Base-by-base conservation (phyloP, 2,888 invertebrate species). In the Heliconius aoede region DNA sequence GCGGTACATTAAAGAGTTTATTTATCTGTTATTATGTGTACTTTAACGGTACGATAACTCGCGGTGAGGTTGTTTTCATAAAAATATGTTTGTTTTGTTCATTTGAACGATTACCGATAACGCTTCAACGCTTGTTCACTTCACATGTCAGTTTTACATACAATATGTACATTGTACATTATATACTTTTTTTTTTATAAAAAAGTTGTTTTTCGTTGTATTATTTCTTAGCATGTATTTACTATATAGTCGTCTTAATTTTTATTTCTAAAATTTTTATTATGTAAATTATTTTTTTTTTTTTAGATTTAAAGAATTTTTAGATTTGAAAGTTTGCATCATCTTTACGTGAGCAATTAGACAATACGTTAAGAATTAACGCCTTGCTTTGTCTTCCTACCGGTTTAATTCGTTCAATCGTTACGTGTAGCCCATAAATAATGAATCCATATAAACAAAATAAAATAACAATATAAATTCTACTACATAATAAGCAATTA, bases 91-190 rank as follows among this genome's bases (percentile, higher is more conserved):
- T 73, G 40, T 62, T 62, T 73, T 73, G 40, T 46, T 11, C 24
- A 73, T 73, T 73, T 62, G 72, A 73, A 51, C 72, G 72, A 72
- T 73, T 30, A 61, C 62, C 72, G 72, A 61, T 69, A 69, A 69
- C 55, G 55, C 11, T n/a, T 69, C 69, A 55, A 18, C 30, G 51
- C 51, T 51, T 69, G 69, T 30, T 69, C 55, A 32, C 51, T 30
- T 69, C 55, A 32, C 51, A 55, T 69, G 15, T 32, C n/a, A 15
- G n/a, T 55, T 24, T 18, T 69, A 69, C 24, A 65, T 65, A 36
- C 24, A 65, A 21, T 24, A 24, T 65, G 24, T 15, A 18, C n/a
- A 30, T 36, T 65, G 13, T 40, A 36, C 1, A n/a, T 36, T n/a
- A 24, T 64, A 40, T 36, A 65, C 11, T n/a, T 3, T 21, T 32